Base-by-base conservation (phyloP, 2,113 vertebrate genomes). In the Prunella fulvescens region DNA sequence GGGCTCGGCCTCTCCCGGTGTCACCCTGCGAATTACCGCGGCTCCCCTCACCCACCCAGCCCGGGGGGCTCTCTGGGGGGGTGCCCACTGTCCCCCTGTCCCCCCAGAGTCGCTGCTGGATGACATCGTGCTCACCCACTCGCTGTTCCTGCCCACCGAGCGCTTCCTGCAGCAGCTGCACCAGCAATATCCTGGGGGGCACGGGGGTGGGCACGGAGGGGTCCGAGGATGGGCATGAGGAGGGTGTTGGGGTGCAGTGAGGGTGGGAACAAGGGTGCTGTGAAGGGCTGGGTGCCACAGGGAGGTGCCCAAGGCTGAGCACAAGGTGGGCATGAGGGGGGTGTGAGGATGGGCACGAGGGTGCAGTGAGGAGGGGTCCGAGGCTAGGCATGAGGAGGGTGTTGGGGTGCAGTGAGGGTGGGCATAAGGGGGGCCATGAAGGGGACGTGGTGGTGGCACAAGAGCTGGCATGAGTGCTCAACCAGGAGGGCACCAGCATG, bases 111-210 rank as follows among this genome's bases (percentile, higher is more conserved):
- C 98, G 29, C 97, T 99, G 86, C 97, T 99, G 96, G 99, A 99
- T 82, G 99, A 99, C 97, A 98, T 99, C 62, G 98, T 99, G 96
- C 98, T 99, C 98, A 99, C 99, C 19, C 99, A 99, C 96, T 99
- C 99, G 78, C 98, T 99, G 96, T 99, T 99, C 98, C 97, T 99
- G 97, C 98, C 99, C 42, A 98, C 99, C 12, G 99, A 99, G 97
- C 98, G 98, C 97, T 98, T 99, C 89, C 99, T 99, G 96, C 99
- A 99, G 89, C 98, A 99, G 92, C 98, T 99, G 80, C 98, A 99
- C 72, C 98, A 99, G 95, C 98, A 99, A 99, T 99, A 99, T 99
- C 99, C 99, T 99, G 98, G 93, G 72, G 80, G 44, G 33, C 26
- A 0, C 1, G 13, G 23, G 89, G 87, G 47, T 44, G 24, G 60